These are phyloP conservation scores for Xiphias gladius DNA, from an alignment of 2,113 vertebrate genomes.

Conservation along the genomic window DNA sequence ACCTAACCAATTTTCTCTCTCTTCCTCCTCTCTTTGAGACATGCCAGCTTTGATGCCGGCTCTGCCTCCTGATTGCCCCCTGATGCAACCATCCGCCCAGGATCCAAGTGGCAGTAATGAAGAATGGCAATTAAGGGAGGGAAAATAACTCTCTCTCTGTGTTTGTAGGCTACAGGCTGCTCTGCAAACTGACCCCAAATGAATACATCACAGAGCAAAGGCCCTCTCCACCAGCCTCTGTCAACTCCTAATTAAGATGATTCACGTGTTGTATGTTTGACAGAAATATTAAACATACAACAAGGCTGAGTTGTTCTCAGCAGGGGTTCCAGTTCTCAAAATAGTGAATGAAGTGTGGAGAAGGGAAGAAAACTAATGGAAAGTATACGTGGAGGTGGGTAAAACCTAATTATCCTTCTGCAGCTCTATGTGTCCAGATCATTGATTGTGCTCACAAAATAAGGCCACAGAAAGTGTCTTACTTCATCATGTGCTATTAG, in stretches of 20 bases:
- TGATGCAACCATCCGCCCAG: neutral
- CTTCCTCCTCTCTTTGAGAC: neutral
- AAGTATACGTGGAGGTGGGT: neutral
- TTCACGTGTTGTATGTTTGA: constrained; percentile 36
- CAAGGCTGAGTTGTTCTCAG: neutral
- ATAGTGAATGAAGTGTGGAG: neutral
- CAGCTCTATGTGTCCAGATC: neutral
- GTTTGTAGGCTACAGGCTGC: constrained; percentile 3
- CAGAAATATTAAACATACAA: constrained; percentile 26
- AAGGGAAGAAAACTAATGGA: neutral
- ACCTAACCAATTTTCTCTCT: neutral
- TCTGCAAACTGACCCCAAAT: constrained; percentile 18
- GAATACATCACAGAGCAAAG: constrained; percentile 34
- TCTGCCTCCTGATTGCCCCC: constrained; percentile 14
- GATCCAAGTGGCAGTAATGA: constrained; percentile 34
- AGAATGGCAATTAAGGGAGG: constrained; percentile 44
- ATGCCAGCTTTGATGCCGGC: constrained; percentile 9
- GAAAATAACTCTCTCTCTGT: constrained; percentile 13
- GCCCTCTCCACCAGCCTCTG: neutral
- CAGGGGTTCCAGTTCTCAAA: neutral
- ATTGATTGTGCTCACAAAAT: constrained; percentile 21
- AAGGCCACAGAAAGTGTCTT: neutral
- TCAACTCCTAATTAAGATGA: constrained; percentile 32
- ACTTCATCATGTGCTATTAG: constrained; percentile 3
- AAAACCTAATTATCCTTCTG: constrained; percentile 3